phyloP scores from a whole-genome alignment of 2,888 invertebrate species.

The Salpingus planirostris region DNA sequence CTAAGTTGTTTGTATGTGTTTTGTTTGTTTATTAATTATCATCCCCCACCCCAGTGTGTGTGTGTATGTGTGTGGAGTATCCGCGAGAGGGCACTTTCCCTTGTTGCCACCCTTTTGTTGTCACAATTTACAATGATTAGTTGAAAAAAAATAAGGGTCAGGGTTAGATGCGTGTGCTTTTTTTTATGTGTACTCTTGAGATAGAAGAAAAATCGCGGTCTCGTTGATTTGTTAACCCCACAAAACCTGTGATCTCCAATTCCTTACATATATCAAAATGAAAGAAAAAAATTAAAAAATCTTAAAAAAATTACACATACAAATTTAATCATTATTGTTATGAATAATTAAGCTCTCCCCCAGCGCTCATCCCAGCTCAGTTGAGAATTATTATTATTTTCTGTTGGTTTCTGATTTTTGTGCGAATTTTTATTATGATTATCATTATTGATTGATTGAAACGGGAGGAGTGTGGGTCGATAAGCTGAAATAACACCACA shows the following conservation, averaged over 20 bases:
- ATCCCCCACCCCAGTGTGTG: slow-evolving; percentile 33
- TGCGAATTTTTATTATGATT: too few species aligned
- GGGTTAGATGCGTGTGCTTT: too few species aligned
- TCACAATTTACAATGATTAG: too few species aligned
- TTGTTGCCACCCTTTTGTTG: too few species aligned
- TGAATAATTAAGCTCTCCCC: slow-evolving; percentile 23
- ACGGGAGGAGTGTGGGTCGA: slow-evolving; percentile 2
- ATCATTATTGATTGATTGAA: too few species aligned
- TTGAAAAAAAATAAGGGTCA: slow-evolving; percentile 18
- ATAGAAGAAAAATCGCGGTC: slow-evolving; percentile 8
- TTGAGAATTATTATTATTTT: too few species aligned
- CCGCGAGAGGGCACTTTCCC: not conserved
- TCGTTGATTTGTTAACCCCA: slow-evolving; percentile 31
- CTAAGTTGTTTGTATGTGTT: slow-evolving; percentile 38
- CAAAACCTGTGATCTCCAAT: slow-evolving; percentile 43
- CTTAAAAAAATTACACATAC: too few species aligned
- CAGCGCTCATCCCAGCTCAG: too few species aligned
- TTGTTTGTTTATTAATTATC: too few species aligned
- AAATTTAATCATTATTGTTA: slow-evolving; percentile 38
- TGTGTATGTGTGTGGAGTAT: slow-evolving; percentile 2
- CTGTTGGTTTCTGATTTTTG: too few species aligned
- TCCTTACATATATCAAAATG: slow-evolving; percentile 40
- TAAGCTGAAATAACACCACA: slow-evolving; percentile 36
- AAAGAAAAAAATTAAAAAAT: too few species aligned
- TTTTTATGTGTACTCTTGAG: too few species aligned